phyloP scores from a whole-genome alignment of 2,888 invertebrate genomes.

The Drosophila barbarae region DNA sequence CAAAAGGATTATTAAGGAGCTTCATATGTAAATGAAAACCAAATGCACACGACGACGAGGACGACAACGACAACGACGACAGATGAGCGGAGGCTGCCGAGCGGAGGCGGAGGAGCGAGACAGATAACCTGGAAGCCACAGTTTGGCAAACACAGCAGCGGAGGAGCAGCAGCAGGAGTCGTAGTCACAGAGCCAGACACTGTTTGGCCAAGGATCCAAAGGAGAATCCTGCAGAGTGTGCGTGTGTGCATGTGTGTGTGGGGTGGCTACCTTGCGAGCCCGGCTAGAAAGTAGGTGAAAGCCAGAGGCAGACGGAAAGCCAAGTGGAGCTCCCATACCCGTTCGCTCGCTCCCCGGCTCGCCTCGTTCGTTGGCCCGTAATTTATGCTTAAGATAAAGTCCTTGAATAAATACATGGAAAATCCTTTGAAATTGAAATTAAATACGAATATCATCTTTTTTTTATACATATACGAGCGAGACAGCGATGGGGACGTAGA shows the following conservation, averaged over 20 bases:
- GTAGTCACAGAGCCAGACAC: constrained; percentile 49
- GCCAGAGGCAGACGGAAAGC: constrained; percentile 47
- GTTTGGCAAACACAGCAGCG: constrained; percentile 69
- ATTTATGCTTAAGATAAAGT: constrained; percentile 75
- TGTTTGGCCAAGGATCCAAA: constrained; percentile 54
- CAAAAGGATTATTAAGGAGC: constrained; percentile 75
- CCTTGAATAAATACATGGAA: constrained; percentile 76
- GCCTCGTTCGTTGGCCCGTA: constrained; percentile 71
- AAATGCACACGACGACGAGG: constrained; percentile 71
- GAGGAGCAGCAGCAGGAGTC: constrained; percentile 23
- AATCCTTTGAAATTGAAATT: constrained; percentile 75
- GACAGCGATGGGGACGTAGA: constrained; percentile 12
- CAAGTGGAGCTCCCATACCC: constrained; percentile 59
- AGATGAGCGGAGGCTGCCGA: constrained; percentile 8
- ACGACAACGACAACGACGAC: constrained; percentile 8
- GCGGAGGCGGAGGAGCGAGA: constrained; percentile 20
- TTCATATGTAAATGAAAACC: constrained; percentile 76
- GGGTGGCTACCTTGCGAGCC: constrained; percentile 44
- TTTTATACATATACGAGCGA: constrained; percentile 37
- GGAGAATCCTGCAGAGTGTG: constrained; percentile 22
- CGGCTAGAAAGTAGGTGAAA: constrained; percentile 71
- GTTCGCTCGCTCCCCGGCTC: constrained; percentile 26
- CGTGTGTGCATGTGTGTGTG: constrained; percentile 8
- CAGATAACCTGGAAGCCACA: constrained; percentile 75
- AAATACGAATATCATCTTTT: constrained; percentile 75